Conservation (phyloP, 2,797 vertebrate genomes). For the Thalassophryne amazonica region DNA sequence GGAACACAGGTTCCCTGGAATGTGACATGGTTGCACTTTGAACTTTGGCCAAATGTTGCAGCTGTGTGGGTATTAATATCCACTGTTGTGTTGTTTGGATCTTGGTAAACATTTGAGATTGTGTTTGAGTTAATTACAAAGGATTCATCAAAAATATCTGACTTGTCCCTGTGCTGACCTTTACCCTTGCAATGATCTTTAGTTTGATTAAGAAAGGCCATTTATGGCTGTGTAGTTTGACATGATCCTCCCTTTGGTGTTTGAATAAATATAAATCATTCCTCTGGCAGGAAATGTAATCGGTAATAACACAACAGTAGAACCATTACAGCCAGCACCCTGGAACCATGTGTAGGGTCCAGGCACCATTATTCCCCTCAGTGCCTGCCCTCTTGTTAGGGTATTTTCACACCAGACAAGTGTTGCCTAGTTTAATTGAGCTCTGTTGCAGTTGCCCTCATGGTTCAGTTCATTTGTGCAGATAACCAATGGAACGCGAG, state of each 20-base stretch:
- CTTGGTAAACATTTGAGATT: conserved; percentile 11
- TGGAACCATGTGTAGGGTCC: conserved; percentile 6
- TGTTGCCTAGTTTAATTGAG: too few relatives aligned
- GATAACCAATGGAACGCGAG: too few relatives aligned
- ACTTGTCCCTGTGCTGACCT: conserved; percentile 20
- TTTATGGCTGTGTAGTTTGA: conserved; percentile 8
- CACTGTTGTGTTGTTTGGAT: background rate
- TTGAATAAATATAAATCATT: conserved; percentile 50
- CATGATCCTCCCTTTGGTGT: conserved; percentile 19
- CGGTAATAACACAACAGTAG: conserved; percentile 37
- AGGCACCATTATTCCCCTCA: background rate
- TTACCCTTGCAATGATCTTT: conserved; percentile 8
- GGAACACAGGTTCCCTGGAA: background rate
- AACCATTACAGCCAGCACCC: conserved; percentile 21
- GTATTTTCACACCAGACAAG: too few relatives aligned
- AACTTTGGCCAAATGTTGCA: conserved; percentile 16
- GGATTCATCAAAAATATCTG: background rate
- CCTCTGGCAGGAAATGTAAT: conserved; percentile 53
- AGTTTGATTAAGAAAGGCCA: conserved; percentile 25
- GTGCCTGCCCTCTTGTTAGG: background rate
- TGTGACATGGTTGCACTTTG: conserved; percentile 14
- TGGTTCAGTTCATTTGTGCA: too few relatives aligned
- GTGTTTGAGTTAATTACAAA: background rate
- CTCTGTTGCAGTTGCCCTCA: too few relatives aligned
- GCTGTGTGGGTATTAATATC: conserved; percentile 1